Evolutionary conservation across 2,797 vertebrate genomes (phyloP).

Genomic region (Sebastes umbrosus): DNA sequence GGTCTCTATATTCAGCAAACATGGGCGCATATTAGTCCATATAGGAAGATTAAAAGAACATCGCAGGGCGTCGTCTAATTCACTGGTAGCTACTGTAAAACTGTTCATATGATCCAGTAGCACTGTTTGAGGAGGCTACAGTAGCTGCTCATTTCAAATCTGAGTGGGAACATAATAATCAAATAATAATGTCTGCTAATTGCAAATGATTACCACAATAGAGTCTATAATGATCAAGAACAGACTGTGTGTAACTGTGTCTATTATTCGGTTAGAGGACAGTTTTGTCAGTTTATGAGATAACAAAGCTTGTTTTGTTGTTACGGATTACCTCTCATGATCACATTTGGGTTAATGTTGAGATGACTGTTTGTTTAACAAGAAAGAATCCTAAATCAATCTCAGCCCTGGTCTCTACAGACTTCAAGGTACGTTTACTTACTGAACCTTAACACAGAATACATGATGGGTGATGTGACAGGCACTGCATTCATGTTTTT

Average conservation of each 20-base stretch:
- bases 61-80: background rate
- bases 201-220: slow-evolving; percentile 1
- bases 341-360: too few relatives aligned
- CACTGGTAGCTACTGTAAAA: background rate
- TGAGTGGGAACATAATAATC: background rate
- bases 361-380: too few relatives aligned
- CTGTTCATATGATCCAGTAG: background rate
- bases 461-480: too few relatives aligned
- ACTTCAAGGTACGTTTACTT: too few relatives aligned
- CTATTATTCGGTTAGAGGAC: background rate
- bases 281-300: background rate
- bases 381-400: too few relatives aligned
- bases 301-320: background rate
- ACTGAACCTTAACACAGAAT: too few relatives aligned
- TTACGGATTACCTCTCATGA: too few relatives aligned
- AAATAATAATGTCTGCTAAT: background rate
- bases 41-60: background rate
- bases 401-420: too few relatives aligned
- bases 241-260: background rate
- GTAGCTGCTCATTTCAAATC: background rate
- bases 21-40: background rate
- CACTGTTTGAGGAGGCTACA: background rate
- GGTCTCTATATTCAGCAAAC: background rate
- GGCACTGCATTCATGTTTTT: too few relatives aligned
- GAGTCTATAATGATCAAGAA: background rate